phyloP scores from a whole-genome alignment of 2,888 invertebrate genomes.

The Caradrina kadenii region DNA sequence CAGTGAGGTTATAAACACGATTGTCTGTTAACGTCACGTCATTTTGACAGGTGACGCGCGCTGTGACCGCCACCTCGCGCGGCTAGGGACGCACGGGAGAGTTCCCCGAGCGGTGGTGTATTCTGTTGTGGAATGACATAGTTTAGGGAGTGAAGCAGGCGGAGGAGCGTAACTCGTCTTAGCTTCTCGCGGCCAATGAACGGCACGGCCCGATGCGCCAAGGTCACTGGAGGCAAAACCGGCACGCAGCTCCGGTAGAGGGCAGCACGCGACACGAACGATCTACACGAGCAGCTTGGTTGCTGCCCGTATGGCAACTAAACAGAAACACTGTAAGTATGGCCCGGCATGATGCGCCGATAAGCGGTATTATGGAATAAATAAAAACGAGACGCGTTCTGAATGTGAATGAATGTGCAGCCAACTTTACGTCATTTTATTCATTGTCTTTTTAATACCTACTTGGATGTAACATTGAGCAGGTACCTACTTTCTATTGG shows the following conservation, averaged over 20 bases:
- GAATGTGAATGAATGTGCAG: conserved; percentile 85
- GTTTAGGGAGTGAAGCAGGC: conserved; percentile 76
- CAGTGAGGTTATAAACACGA: conserved; percentile 81
- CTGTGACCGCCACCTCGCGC: conserved; percentile 78
- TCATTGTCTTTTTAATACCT: conserved; percentile 60
- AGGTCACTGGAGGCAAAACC: conserved; percentile 82
- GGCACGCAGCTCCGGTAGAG: conserved; percentile 75
- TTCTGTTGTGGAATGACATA: conserved; percentile 79
- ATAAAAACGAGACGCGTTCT: conserved; percentile 83
- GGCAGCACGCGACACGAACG: conserved; percentile 75
- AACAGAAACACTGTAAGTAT: conserved; percentile 74
- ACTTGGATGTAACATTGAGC: conserved; percentile 36
- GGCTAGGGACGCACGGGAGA: conserved; percentile 71
- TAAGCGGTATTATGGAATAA: conserved; percentile 88
- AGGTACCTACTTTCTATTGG: conserved; percentile 47
- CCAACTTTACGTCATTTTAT: conserved; percentile 71
- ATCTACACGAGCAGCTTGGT: conserved; percentile 79
- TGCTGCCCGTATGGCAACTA: conserved; percentile 88
- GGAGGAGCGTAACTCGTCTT: conserved; percentile 79
- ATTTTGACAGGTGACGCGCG: conserved; percentile 86
- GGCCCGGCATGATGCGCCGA: conserved; percentile 84
- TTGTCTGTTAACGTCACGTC: conserved; percentile 80
- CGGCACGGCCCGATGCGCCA: conserved; percentile 82
- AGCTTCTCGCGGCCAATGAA: conserved; percentile 87
- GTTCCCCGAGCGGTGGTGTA: conserved; percentile 73